Evolutionary conservation across 2,113 vertebrate genomes (phyloP).

Genomic region (Scophthalmus maximus): DNA sequence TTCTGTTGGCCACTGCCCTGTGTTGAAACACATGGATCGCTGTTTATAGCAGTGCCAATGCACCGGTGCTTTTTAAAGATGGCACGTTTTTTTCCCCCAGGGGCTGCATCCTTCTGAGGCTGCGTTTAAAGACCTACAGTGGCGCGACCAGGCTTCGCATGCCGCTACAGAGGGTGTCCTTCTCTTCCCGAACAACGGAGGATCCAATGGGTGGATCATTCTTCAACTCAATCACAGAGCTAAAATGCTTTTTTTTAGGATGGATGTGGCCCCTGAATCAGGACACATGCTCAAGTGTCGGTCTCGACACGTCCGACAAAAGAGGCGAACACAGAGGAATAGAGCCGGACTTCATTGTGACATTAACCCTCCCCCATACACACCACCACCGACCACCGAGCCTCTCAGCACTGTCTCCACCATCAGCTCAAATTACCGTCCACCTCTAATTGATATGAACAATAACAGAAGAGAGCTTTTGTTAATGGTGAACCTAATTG

Average conservation of each 20-base stretch:
- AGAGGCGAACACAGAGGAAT: constrained; percentile 1
- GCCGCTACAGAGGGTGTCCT: no score
- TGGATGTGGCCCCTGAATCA: not conserved
- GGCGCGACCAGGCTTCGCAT: no score
- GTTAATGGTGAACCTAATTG: constrained; percentile 86
- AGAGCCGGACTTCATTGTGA: constrained; percentile 23
- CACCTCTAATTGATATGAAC: constrained; percentile 89
- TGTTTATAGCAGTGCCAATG: no score
- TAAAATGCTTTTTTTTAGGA: not conserved
- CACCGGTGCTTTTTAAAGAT: no score
- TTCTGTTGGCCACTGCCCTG: no score
- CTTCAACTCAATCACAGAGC: not conserved
- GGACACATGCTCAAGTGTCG: not conserved
- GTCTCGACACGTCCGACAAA: fast-evolving
- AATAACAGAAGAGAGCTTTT: constrained; percentile 87
- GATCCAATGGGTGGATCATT: no score
- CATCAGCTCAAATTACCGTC: constrained; percentile 89
- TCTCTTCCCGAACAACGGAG: no score
- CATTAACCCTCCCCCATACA: constrained; percentile 50
- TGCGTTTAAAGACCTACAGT: not conserved
- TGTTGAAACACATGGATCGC: no score
- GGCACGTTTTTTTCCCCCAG: no score
- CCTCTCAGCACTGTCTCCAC: constrained; percentile 84
- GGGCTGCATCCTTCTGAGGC: not conserved
- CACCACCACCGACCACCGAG: constrained; percentile 78